Base-by-base conservation (phyloP, 92 coral and sea anemone species). In the Umimayanthus chanpuru region DNA sequence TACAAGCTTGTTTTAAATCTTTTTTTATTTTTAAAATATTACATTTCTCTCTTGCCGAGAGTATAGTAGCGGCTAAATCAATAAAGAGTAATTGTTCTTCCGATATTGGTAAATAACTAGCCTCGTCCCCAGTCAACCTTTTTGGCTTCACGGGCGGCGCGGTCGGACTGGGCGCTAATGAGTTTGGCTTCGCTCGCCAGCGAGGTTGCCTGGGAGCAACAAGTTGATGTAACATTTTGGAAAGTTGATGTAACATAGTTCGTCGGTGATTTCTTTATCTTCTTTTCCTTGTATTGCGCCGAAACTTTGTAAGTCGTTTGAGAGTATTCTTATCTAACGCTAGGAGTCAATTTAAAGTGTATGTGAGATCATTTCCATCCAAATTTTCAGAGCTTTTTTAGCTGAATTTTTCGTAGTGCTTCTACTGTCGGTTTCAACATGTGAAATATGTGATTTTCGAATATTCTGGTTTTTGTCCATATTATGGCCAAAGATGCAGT, bases 401-500 rank as follows among this genome's bases (percentile, higher is more conserved):
- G 68, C 68, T 21, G 25, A 61, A 20, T 20, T 61, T 61, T 61
- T 61, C 23, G 14, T 25, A 61, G 68, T 21, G 68, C 23, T 74
- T 73, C 47, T 23, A 73, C 77, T 73, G 77, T 73, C 77, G 77
- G 77, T 30, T 73, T 73, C 47, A 32, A 73, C 77, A 32, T 32
- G 77, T 73, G 77, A 73, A 73, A 21, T 32, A 73, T 73, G 11
- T 21, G 77, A 73, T 73, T 73, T 38, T 39, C 50, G 50, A 74
- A 11, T 74, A 74, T 74, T 74, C 79, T 74, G 79, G 39, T 73
- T 73, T 73, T 73, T 47, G 77, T 73, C 77, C 47, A 18, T 32
- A 73, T 73, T 73, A 9, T 73, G 21, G 77, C 47, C 77, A 73
- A 73, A 73, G 77, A 73, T 73, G 77, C 47, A 23, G 77, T 73